Conservation (phyloP, 1,140 invertebrate genomes). For the Chironomus tepperi region DNA sequence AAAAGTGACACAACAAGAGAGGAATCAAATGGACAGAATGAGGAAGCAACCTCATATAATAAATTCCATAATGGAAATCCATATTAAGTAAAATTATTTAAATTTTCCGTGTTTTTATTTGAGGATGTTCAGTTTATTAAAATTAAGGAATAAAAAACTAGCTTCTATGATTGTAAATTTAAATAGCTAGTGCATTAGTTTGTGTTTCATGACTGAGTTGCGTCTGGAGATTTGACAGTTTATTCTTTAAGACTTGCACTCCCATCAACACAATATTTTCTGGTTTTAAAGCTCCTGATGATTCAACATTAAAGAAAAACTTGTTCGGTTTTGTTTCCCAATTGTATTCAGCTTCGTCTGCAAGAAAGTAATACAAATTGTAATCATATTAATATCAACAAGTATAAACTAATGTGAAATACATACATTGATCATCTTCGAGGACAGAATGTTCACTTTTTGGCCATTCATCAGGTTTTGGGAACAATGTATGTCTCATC, state of each 20-base stretch:
- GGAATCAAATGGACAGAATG: background rate
- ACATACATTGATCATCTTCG: conserved; percentile 82
- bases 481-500: conserved; percentile 91
- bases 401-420: conserved; percentile 24
- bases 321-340: conserved; percentile 93
- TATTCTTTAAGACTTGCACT: conserved; percentile 87
- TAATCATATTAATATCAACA: background rate
- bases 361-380: conserved; percentile 35
- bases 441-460: conserved; percentile 95
- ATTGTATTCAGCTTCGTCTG: conserved; percentile 85
- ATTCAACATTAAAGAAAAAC: conserved; percentile 96
- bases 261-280: conserved; percentile 97
- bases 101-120: background rate
- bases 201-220: conserved; percentile 81
- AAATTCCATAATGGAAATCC: background rate
- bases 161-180: conserved; percentile 27
- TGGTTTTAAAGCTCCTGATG: conserved; percentile 84
- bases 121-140: no score
- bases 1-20: background rate
- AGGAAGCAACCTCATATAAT: background rate
- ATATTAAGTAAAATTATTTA: background rate
- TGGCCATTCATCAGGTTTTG: conserved; percentile 99
- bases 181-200: conserved; percentile 70
- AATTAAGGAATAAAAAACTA: no score
- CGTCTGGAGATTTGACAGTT: conserved; percentile 90